Conservation (phyloP, 1,140 invertebrate genomes). For the Dolichoris vasculosae region DNA sequence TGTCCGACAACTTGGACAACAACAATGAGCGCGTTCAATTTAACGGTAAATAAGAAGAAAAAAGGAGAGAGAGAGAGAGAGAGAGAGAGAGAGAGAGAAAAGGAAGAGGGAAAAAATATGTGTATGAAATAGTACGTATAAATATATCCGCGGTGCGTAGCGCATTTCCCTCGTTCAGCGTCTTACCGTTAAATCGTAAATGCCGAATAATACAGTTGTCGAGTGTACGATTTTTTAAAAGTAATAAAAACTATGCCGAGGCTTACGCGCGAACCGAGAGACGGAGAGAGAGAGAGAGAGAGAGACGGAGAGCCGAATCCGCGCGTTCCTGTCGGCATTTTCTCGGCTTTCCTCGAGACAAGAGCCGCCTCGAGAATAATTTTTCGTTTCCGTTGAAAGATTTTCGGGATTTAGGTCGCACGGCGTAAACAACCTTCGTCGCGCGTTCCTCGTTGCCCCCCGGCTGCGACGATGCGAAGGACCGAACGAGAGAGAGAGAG, state of each 20-base stretch:
- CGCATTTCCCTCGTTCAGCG: neutral
- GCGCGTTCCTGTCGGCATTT: neutral
- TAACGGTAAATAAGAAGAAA: slow-evolving; percentile 22
- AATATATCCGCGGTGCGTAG: neutral
- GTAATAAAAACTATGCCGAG: neutral
- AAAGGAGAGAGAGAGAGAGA: neutral
- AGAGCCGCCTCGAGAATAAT: neutral
- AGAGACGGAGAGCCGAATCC: no score
- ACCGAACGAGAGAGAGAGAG: neutral
- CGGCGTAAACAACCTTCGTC: neutral
- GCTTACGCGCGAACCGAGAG: no score
- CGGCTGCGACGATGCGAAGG: neutral
- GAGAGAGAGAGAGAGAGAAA: neutral
- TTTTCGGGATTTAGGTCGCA: neutral
- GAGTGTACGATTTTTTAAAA: slow-evolving; percentile 4
- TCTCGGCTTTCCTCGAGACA: neutral
- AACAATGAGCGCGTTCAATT: slow-evolving; percentile 10
- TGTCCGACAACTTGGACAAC: neutral
- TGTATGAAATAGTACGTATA: no score
- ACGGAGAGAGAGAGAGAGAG: no score
- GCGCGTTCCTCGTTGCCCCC: neutral
- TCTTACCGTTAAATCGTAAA: slow-evolving; percentile 26
- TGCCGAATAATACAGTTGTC: slow-evolving; percentile 11
- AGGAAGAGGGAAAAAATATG: neutral
- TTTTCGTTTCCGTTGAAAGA: slow-evolving; percentile 5